phyloP scores from a whole-genome alignment of 2,888 invertebrate species.

The Lymantria dispar region DNA sequence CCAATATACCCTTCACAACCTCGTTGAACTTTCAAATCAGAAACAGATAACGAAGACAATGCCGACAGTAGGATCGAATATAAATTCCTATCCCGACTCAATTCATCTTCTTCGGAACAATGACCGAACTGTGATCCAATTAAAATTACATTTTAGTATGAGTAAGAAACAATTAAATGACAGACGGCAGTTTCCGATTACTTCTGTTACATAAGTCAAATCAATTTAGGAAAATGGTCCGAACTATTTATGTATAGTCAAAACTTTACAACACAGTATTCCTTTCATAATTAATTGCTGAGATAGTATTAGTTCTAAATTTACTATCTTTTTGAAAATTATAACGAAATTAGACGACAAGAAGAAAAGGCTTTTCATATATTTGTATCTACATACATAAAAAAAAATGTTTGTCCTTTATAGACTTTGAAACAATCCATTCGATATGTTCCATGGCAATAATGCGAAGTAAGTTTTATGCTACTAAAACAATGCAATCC shows the following conservation, averaged over 20 bases:
- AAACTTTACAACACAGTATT: slow-evolving; percentile 10
- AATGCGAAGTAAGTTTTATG: too few relatives aligned
- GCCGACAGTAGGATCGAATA: slow-evolving; percentile 25
- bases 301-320: slow-evolving; percentile 6
- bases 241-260: slow-evolving; percentile 14
- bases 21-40: slow-evolving; percentile 16
- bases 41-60: slow-evolving; percentile 29
- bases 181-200: slow-evolving; percentile 33
- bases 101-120: slow-evolving; percentile 43
- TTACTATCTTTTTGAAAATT: too few relatives aligned
- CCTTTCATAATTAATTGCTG: not conserved
- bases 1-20: slow-evolving; percentile 7
- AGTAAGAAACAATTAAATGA: slow-evolving; percentile 42
- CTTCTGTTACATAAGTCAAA: slow-evolving; percentile 25
- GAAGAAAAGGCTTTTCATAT: too few relatives aligned
- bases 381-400: too few relatives aligned
- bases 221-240: slow-evolving; percentile 21
- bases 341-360: too few relatives aligned
- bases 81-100: slow-evolving; percentile 28
- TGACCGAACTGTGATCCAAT: slow-evolving; percentile 38
- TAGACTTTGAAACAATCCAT: too few relatives aligned
- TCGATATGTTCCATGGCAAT: too few relatives aligned
- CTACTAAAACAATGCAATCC: too few relatives aligned
- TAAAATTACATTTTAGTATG: slow-evolving; percentile 48
- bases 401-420: too few relatives aligned